Evolutionary conservation across 2,113 vertebrate genomes (phyloP).

Genomic region (Gorsachius goisagi): DNA sequence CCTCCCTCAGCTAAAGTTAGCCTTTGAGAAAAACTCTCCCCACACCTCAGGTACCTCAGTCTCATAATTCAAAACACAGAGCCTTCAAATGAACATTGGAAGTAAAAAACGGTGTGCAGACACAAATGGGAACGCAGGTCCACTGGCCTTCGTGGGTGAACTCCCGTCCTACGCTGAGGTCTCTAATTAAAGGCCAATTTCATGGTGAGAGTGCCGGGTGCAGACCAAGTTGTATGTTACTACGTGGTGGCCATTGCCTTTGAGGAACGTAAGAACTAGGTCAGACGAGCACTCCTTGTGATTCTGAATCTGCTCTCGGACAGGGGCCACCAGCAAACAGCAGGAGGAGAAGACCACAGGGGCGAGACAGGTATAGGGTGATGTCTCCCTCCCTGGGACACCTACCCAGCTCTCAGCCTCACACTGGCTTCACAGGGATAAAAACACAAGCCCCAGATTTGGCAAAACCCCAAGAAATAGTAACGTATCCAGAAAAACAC

Average conservation of each 20-base stretch:
- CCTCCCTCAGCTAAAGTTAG: background rate
- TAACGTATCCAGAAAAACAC: background rate
- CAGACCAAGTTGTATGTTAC: background rate
- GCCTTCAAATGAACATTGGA: fast-evolving
- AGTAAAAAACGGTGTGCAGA: background rate
- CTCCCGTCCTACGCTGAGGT: background rate
- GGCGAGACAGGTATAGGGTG: background rate
- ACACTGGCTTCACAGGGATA: background rate
- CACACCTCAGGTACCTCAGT: background rate
- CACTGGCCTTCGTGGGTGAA: background rate
- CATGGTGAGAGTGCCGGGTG: background rate
- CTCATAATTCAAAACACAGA: background rate
- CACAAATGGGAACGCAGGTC: background rate
- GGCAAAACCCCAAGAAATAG: background rate
- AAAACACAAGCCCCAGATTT: background rate
- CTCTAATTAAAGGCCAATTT: background rate
- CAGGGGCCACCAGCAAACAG: background rate
- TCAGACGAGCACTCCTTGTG: background rate
- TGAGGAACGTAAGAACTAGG: background rate
- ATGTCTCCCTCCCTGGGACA: background rate
- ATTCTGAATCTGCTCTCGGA: background rate
- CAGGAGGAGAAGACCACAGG: background rate
- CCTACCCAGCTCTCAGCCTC: background rate
- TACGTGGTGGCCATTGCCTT: background rate
- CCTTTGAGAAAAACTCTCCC: background rate